These are phyloP conservation scores for Leucophora obtusa DNA, from an alignment of 2,888 invertebrate species.

Conservation along the genomic window DNA sequence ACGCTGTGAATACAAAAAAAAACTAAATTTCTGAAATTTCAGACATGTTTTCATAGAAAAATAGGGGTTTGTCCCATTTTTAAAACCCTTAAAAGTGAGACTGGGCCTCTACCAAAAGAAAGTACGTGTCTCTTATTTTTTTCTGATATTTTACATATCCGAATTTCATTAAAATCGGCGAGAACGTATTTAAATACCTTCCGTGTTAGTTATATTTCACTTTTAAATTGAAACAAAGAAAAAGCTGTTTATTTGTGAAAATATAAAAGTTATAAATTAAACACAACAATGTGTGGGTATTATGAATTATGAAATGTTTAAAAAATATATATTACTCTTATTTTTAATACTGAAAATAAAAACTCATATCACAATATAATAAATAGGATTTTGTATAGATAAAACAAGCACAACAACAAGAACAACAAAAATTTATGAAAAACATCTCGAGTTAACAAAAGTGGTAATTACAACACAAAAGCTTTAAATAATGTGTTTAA, in stretches of 20 bases:
- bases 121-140: too few species aligned
- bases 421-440: not conserved
- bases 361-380: not conserved
- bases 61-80: too few species aligned
- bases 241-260: not conserved
- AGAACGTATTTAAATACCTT: too few species aligned
- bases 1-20: too few species aligned
- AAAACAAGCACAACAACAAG: not conserved
- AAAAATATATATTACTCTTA: not conserved
- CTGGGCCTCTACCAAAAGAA: too few species aligned
- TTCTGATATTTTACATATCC: too few species aligned
- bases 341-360: not conserved
- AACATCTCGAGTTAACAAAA: conserved; percentile 12
- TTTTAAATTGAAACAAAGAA: not conserved
- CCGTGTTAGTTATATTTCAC: not conserved
- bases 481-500: conserved; percentile 37
- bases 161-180: too few species aligned
- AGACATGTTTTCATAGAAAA: too few species aligned
- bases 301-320: not conserved
- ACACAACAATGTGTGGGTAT: not conserved
- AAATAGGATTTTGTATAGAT: not conserved
- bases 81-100: too few species aligned
- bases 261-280: not conserved
- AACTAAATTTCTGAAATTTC: too few species aligned
- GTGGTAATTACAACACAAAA: conserved; percentile 27